Conservation (phyloP, 2,113 vertebrate genomes). For the Willisornis vidua region DNA sequence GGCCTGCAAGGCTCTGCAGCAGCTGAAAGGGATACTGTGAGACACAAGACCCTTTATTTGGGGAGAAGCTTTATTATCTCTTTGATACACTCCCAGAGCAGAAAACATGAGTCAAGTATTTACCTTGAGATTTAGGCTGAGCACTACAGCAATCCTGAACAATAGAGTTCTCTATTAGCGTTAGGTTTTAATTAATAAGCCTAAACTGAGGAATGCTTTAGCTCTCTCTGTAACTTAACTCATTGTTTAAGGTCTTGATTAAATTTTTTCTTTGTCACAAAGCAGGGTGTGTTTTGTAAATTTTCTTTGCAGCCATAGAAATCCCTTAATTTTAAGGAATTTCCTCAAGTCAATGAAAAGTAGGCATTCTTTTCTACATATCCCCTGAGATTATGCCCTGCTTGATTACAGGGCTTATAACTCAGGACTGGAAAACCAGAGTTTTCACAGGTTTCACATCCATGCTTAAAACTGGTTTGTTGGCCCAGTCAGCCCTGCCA, state of each 20-base stretch:
- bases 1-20: neutral
- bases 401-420: neutral
- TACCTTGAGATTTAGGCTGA: constrained; percentile 15
- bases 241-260: neutral
- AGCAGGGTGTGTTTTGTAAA: neutral
- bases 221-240: neutral
- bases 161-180: neutral
- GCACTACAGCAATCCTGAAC: neutral
- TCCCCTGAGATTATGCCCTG: neutral
- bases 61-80: neutral
- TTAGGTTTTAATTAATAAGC: neutral
- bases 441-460: neutral
- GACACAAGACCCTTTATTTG: neutral
- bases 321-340: neutral
- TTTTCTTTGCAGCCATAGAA: neutral
- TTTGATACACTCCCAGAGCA: neutral
- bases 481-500: neutral
- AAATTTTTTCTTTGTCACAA: neutral
- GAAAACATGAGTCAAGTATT: neutral
- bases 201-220: neutral
- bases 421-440: neutral
- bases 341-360: neutral
- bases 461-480: neutral
- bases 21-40: neutral
- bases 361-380: neutral